Evolutionary conservation across 1,140 invertebrate genomes (phyloP).

Genomic region (Bursaphelenchus mucronatus): DNA sequence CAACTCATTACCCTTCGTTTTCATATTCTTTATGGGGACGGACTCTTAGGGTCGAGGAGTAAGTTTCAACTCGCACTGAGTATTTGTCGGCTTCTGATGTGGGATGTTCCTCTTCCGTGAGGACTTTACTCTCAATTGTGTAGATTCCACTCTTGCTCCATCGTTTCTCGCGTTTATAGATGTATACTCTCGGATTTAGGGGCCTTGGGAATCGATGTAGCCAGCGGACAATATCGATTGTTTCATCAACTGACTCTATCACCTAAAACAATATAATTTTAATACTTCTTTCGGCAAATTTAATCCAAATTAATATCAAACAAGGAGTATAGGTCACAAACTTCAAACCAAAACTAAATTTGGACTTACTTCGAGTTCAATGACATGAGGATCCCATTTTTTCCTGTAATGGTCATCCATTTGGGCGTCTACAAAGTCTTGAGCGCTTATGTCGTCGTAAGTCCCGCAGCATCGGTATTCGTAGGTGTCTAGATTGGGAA

Average conservation of each 20-base stretch:
- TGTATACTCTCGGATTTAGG: constrained; percentile 48
- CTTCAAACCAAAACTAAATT: constrained; percentile 21
- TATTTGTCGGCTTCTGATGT: constrained; percentile 19
- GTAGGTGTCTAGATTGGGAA: constrained; percentile 27
- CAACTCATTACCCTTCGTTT: constrained; percentile 17
- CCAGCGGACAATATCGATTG: constrained; percentile 32
- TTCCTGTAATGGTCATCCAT: constrained; percentile 44
- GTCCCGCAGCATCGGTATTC: constrained; percentile 40
- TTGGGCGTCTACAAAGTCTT: constrained; percentile 39
- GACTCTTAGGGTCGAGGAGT: constrained; percentile 46
- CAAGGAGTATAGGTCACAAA: constrained; percentile 2
- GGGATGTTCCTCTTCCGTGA: constrained; percentile 28
- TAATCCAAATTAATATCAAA: constrained; percentile 10
- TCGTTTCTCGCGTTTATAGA: constrained; percentile 37
- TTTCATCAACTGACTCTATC: constrained; percentile 11
- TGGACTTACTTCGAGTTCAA: constrained; percentile 43
- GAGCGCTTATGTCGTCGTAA: constrained; percentile 39
- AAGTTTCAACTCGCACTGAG: constrained; percentile 45
- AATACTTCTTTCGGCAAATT: not conserved
- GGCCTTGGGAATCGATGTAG: constrained; percentile 51
- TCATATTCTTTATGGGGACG: constrained; percentile 47
- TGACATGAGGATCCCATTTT: constrained; percentile 54
- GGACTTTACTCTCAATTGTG: constrained; percentile 34
- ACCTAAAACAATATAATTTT: constrained; percentile 11
- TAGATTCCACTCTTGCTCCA: constrained; percentile 37